phyloP scores from a whole-genome alignment of 2,797 vertebrate species.

The Microchirus variegatus region DNA sequence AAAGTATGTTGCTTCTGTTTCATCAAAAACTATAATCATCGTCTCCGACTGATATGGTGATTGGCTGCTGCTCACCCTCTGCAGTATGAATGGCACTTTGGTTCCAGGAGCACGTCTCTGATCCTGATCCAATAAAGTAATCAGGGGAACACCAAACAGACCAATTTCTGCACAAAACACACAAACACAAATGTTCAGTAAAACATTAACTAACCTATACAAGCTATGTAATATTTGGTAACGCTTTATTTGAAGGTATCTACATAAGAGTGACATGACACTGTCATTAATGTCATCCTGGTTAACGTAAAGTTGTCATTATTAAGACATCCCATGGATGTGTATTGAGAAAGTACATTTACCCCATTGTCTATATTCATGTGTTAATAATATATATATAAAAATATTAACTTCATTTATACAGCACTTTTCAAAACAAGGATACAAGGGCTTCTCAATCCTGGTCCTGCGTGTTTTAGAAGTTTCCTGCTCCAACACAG shows the following conservation, averaged over 20 bases:
- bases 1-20: neutral
- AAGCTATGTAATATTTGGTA: neutral
- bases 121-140: conserved; percentile 92
- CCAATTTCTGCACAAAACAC: conserved; percentile 87
- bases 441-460: too few species aligned
- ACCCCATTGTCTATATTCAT: neutral
- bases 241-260: too few species aligned
- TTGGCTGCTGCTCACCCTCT: conserved; percentile 79
- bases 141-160: conserved; percentile 90
- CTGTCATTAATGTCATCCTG: too few species aligned
- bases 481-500: too few species aligned
- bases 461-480: too few species aligned
- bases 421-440: too few species aligned
- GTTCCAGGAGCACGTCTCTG: conserved; percentile 86
- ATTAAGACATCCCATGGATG: too few species aligned
- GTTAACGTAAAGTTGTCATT: too few species aligned
- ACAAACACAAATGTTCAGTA: conserved; percentile 10
- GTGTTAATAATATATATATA: neutral
- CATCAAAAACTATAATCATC: neutral
- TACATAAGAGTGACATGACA: too few species aligned
- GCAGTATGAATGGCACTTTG: conserved; percentile 92
- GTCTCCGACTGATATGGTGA: neutral
- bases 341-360: neutral
- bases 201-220: neutral
- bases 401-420: too few species aligned